A percentile compares a stretch with the other conserved stretches of the same genome.
phyloP scores from a whole-genome alignment of 2,797 vertebrate genomes.

The Geotrypetes seraphini region DNA sequence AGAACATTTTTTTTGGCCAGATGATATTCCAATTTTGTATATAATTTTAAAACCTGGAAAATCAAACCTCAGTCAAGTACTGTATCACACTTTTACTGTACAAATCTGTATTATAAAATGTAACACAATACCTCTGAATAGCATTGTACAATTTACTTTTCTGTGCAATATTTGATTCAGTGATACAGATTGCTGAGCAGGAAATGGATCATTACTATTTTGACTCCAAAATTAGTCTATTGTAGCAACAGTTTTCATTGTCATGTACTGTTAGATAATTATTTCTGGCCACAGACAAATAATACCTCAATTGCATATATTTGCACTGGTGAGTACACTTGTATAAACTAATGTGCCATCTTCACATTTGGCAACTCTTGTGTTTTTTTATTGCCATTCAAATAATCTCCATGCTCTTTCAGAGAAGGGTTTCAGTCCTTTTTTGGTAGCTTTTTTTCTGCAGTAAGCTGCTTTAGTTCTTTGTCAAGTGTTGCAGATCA shows the following conservation, averaged over 20 bases:
- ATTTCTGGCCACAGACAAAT: slow-evolving; percentile 35
- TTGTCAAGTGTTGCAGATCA: slow-evolving; percentile 27
- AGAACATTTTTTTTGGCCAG: slow-evolving; percentile 33
- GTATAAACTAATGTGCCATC: slow-evolving; percentile 40
- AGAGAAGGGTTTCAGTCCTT: slow-evolving; percentile 25
- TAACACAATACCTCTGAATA: slow-evolving; percentile 15
- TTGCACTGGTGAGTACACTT: slow-evolving; percentile 47
- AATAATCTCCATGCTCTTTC: neutral
- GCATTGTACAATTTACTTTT: slow-evolving; percentile 1
- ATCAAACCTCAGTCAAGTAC: neutral
- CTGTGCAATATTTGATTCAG: slow-evolving; percentile 1
- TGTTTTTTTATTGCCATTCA: slow-evolving; percentile 14
- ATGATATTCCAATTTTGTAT: slow-evolving; percentile 27
- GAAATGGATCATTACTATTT: slow-evolving; percentile 4
- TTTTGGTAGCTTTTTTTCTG: slow-evolving; percentile 2
- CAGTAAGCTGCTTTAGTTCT: slow-evolving; percentile 21
- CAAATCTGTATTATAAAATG: neutral
- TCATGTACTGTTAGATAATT: slow-evolving; percentile 22
- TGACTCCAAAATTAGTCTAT: slow-evolving; percentile 2
- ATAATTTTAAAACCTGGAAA: slow-evolving; percentile 14
- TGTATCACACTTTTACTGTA: neutral
- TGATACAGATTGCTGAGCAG: neutral
- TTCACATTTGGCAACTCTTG: no score
- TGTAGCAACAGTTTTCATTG: neutral
- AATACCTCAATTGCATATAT: slow-evolving; percentile 50